These are phyloP conservation scores for Heliothis virescens DNA, from an alignment of 1,140 invertebrate genomes.

Conservation along the genomic window DNA sequence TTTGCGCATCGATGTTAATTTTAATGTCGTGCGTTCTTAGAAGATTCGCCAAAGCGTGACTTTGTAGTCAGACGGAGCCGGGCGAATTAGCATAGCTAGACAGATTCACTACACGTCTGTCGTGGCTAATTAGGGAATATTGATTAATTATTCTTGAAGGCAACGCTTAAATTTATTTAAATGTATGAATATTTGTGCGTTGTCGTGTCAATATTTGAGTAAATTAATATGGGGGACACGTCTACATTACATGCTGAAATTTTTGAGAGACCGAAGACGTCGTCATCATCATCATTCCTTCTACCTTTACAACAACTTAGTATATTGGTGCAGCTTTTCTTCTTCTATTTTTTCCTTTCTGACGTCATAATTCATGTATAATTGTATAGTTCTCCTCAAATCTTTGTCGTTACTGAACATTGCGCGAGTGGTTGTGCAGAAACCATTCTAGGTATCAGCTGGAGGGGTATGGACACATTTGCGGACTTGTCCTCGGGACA, in stretches of 20 bases:
- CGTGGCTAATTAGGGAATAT: background rate
- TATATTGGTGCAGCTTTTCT: too few species aligned
- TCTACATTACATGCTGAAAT: background rate
- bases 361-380: too few species aligned
- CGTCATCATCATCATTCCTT: too few species aligned
- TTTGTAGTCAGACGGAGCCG: constrained; percentile 11
- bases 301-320: too few species aligned
- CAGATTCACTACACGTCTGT: constrained; percentile 13
- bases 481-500: too few species aligned
- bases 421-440: too few species aligned
- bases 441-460: too few species aligned
- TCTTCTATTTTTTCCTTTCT: too few species aligned
- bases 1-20: constrained; percentile 41
- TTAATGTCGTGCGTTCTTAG: constrained; percentile 24
- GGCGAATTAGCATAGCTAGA: constrained; percentile 29
- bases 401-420: too few species aligned
- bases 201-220: background rate
- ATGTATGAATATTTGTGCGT: constrained; percentile 8
- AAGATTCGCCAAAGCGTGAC: constrained; percentile 28
- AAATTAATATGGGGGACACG: background rate
- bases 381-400: too few species aligned
- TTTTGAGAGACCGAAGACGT: background rate
- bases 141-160: constrained; percentile 6
- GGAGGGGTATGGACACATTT: too few species aligned
- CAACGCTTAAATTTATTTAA: constrained; percentile 12